Base-by-base conservation (phyloP, 2,113 vertebrate species). In the Rhagologus leucostigma region DNA sequence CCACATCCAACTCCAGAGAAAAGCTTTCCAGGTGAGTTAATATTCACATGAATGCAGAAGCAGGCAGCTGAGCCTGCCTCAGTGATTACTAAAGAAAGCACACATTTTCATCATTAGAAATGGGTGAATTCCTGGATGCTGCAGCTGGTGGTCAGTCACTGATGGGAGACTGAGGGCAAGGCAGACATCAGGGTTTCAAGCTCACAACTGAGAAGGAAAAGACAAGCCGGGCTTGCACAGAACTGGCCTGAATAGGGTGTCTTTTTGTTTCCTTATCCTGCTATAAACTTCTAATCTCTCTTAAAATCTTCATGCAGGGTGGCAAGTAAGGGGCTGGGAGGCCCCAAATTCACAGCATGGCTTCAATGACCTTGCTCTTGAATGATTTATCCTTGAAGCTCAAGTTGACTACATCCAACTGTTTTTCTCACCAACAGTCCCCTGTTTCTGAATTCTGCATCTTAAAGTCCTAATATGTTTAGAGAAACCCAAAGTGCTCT, bases 301-400 rank as follows among this genome's bases (percentile, higher is more conserved):
- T 90, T 90, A 60, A 93, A 93, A 57, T 89, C 53, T 85, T 93
- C 64, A 19, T 63, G 35, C 10, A 6, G 52, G 55, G 80, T 74
- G 42, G 20, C 1, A 10, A 88, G 15, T 46, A 42, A 90, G 46
- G 37, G 67, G 47, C 18, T 62, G 59, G 23, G 37, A 81, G 47
- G 50, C 42, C 79, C 59, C 79, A 53, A 6, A 88, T 86, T 95
- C 92, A 88, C 94, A 92, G 88, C 47, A 44, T 55, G 76, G 8
- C 30, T 77, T 16, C 53, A 92, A 83, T 70, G 75, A 80, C 86
- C 68, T 92, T 86, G 42, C 55, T 84, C 71, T 80, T 93, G 71
- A 84, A 50, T 44, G 50, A 77, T 91, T 95, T 90, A 87, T 74
- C 62, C 84, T 84, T 95, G 81, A 92, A 94, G 41, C 27, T 87